phyloP scores from a whole-genome alignment of 1,140 invertebrate genomes.

The Lepidurus couesii region DNA sequence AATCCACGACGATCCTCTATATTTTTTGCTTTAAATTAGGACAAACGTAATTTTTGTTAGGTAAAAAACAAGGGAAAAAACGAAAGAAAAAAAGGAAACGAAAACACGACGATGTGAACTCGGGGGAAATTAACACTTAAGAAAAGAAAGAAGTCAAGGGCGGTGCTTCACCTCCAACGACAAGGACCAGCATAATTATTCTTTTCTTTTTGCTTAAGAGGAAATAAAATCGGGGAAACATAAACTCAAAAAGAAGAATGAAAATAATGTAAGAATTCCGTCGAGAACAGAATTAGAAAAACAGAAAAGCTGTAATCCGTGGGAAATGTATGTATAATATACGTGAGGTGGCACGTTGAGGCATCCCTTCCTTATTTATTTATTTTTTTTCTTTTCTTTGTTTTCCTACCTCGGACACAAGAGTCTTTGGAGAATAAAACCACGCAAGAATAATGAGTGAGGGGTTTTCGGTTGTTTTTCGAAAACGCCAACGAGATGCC shows the following conservation, averaged over 20 bases:
- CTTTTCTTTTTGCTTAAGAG: neutral
- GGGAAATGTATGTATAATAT: neutral
- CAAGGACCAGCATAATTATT: neutral
- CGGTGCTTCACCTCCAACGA: slow-evolving; percentile 9
- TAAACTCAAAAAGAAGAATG: neutral
- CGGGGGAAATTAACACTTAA: neutral
- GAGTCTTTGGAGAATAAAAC: neutral
- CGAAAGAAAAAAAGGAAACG: neutral
- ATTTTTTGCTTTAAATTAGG: slow-evolving; percentile 3
- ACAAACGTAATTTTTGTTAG: neutral
- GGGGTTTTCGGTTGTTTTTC: neutral
- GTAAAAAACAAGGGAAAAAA: neutral
- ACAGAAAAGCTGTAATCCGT: neutral
- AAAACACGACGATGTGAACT: neutral
- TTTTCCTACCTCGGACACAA: neutral
- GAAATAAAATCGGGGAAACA: neutral
- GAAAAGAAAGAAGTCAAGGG: slow-evolving; percentile 7
- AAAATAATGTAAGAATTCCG: neutral
- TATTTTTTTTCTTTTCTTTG: neutral
- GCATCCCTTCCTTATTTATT: neutral
- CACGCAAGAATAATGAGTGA: slow-evolving; percentile 2
- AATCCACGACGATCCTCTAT: neutral
- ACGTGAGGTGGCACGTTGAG: neutral
- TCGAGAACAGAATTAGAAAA: neutral
- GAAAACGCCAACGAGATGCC: neutral